Percentiles rank a stretch among this genome's conserved stretches.
Evolutionary conservation across 2,888 invertebrate genomes (phyloP).

Genomic region (Hemistola chrysoprasaria): DNA sequence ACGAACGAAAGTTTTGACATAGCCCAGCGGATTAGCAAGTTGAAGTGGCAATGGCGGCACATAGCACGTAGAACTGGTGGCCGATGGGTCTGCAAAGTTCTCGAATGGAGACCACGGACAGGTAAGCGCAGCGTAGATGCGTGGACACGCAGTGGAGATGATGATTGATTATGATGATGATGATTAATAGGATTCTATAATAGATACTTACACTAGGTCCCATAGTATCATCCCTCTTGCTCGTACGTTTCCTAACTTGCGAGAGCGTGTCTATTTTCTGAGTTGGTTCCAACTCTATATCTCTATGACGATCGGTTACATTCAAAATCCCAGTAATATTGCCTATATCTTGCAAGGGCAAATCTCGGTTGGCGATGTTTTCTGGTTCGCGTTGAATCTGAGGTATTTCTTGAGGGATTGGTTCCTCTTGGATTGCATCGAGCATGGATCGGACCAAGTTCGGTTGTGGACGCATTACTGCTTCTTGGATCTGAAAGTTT

Average conservation of each 20-base stretch:
- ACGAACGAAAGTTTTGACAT: too few relatives aligned
- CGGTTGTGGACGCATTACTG: constrained; percentile 25
- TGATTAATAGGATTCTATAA: too few relatives aligned
- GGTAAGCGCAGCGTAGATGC: too few relatives aligned
- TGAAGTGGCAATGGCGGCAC: too few relatives aligned
- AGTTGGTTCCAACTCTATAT: constrained; percentile 52
- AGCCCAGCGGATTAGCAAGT: too few relatives aligned
- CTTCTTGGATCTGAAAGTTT: constrained; percentile 26
- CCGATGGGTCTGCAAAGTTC: too few relatives aligned
- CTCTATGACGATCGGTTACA: constrained; percentile 15
- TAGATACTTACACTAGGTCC: constrained; percentile 32
- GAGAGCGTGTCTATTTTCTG: constrained; percentile 50
- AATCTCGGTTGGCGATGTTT: constrained; percentile 11
- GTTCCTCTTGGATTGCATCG: constrained; percentile 39
- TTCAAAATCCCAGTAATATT: constrained; percentile 23
- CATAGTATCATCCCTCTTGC: constrained; percentile 20
- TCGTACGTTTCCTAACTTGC: constrained; percentile 36
- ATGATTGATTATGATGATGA: too few relatives aligned
- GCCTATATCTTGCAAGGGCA: constrained; percentile 20
- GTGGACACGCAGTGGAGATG: too few relatives aligned
- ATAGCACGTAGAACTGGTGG: too few relatives aligned
- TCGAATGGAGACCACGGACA: too few relatives aligned
- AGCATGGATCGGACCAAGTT: constrained; percentile 26
- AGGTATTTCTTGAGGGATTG: not conserved
- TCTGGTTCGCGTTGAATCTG: constrained; percentile 1